Evolutionary conservation across 2,113 vertebrate species (phyloP), one percentile per base, ranked within the genome.

Genomic region (Phocoena phocoena): DNA sequence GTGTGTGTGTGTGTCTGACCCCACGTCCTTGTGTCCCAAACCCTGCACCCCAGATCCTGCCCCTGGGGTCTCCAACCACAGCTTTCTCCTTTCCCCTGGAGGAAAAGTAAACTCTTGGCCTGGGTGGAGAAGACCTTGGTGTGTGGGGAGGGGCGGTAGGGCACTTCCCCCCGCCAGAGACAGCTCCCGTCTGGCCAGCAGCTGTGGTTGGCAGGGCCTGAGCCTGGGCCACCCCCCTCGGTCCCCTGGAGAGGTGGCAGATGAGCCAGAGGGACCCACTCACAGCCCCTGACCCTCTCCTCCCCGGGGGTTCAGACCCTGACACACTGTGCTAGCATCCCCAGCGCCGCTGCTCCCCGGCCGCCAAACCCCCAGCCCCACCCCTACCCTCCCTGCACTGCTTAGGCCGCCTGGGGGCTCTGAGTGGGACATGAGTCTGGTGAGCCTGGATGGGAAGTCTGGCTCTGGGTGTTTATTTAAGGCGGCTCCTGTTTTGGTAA

Each of bases 391-490:
- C 31, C 50, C 33, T 1, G 20, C 6, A 18, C 67, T 11, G 4
- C 10, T 12, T 2, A 11, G 71, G 62, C 65, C 44, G 33, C 60
- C 68, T 3, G 21, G 63, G 73, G 85, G 53, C 18, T 0, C 76
- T 5, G 6, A 17, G 47, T 38, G 65, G 38, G 25, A 41, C 31
- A 3, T 9, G 41, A 83, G 17, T 73, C 33, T 1, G 2, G 17
- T 8, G 60, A 77, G 71, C 50, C n/a, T 2, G 62, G 33, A 25
- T 0, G 1, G 74, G 83, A 62, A 87, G 92, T 73, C 71, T 73
- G 90, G 47, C 65, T 62, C 44, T 83, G 80, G 20, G 47, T 94
- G 44, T 82, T 90, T 33, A 67, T 33, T 96, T 76, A 58, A 76
- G 36, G 81, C 0, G 1, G 25, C 70, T 96, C 77, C 86, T 62